Evolutionary conservation across 2,888 invertebrate genomes (phyloP), one percentile per base, ranked within the genome.

Genomic region (Syrphus vitripennis): DNA sequence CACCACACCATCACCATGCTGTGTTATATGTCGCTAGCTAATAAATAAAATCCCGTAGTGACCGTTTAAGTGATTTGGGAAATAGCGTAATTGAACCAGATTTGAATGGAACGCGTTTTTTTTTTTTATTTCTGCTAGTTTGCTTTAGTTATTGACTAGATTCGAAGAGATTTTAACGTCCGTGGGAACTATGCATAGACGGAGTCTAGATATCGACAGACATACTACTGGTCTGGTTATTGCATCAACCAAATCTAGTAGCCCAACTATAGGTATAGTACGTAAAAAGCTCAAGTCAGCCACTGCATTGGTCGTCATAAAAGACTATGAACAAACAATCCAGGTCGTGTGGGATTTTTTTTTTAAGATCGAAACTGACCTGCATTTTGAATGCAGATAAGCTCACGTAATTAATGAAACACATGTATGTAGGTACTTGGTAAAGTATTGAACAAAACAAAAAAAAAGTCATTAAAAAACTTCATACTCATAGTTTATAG

Each of bases 141-240:
- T 40, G 24, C 34, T 40, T 63, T 16, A 31, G 31, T 50, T 55
- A 42, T 31, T 75, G 34, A 34, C 67, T 37, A 67, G 67, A 67
- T 50, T 29, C 34, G 55, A 29, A 61, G 37, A 74, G 42, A 69
- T 75, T 72, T 50, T 63, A 50, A 65, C 57, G 63, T 74, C 45
- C 86, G 86, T 86, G 86, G 81, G 84, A 86, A 86, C 76, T 77
- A 63, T n/a, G n/a, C n/a, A n/a, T n/a, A n/a, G n/a, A n/a, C n/a
- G n/a, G 81, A 69, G 55, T 69, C 48, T 65, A 65, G 24, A 59
- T 74, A 86, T 86, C 82, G 72, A 74, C 70, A 74, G 63, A 37
- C 34, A 55, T 5, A 42, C 63, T n/a, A 63, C 9, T 48, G 71
- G 12, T 67, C 72, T 61, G 67, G 77, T 72, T 83, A 34, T 72